These are phyloP conservation scores for Candoia aspera DNA, from an alignment of 2,113 vertebrate genomes.

Conservation along the genomic window DNA sequence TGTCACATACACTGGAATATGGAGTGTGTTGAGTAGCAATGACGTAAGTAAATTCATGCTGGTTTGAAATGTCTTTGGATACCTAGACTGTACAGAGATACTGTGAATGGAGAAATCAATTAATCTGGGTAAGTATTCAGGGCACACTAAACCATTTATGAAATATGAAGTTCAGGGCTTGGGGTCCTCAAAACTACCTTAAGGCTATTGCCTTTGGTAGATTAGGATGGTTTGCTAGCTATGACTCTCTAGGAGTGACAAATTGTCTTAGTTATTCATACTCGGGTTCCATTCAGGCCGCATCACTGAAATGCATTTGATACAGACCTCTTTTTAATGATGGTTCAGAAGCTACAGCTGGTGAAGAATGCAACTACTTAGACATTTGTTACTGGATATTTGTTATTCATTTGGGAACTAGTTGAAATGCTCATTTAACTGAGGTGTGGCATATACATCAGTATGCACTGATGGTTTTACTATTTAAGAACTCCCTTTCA, in stretches of 20 bases:
- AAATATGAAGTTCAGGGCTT: neutral
- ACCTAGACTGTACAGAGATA: neutral
- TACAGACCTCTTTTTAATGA: neutral
- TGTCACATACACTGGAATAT: neutral
- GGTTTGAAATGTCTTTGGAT: neutral
- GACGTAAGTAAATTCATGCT: neutral
- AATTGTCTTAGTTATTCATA: neutral
- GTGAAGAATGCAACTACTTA: neutral
- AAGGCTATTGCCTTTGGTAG: no score
- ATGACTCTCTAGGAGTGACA: neutral
- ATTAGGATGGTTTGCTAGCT: no score
- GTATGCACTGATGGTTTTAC: no score
- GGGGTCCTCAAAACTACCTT: neutral
- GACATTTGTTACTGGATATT: neutral
- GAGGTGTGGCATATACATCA: no score
- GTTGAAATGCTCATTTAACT: no score
- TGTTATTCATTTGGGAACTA: neutral
- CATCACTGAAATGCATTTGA: neutral
- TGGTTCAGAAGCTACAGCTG: neutral
- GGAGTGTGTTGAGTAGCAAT: neutral
- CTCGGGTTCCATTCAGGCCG: neutral
- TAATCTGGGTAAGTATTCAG: neutral
- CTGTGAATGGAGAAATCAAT: neutral
- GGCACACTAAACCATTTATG: neutral
- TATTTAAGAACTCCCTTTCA: neutral